These are phyloP conservation scores for Callionymus lyra DNA, from an alignment of 2,113 vertebrate genomes.

Conservation along the genomic window DNA sequence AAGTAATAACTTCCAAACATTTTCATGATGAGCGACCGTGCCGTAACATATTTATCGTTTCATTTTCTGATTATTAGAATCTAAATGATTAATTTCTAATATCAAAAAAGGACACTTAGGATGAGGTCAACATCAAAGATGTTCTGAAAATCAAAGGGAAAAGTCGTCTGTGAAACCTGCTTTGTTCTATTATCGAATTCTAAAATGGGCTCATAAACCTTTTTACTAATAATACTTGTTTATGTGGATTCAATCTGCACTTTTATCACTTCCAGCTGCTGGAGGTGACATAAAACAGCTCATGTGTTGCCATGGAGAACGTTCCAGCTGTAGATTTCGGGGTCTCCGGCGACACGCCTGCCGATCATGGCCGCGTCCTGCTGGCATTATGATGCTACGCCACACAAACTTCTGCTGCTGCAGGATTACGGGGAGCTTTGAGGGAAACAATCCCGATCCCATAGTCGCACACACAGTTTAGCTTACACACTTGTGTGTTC, in stretches of 20 bases:
- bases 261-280: not conserved
- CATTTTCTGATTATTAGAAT: too few species aligned
- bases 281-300: not conserved
- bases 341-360: conserved; percentile 3
- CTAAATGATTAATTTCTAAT: too few species aligned
- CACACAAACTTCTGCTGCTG: conserved; percentile 12
- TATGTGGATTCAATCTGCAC: not conserved
- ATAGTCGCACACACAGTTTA: not conserved
- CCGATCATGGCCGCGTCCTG: not conserved
- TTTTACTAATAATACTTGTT: not conserved
- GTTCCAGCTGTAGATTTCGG: conserved; percentile 3
- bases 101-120: too few species aligned
- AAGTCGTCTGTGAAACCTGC: too few species aligned
- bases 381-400: conserved; percentile 21
- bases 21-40: too few species aligned
- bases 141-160: not conserved
- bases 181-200: not conserved
- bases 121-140: too few species aligned
- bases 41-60: too few species aligned
- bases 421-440: conserved; percentile 29
- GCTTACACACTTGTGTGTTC: too few species aligned
- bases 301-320: not conserved
- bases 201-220: not conserved
- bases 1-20: too few species aligned
- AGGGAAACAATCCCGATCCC: not conserved